phyloP scores from a whole-genome alignment of 2,113 vertebrate genomes.

The Vidua chalybeata region DNA sequence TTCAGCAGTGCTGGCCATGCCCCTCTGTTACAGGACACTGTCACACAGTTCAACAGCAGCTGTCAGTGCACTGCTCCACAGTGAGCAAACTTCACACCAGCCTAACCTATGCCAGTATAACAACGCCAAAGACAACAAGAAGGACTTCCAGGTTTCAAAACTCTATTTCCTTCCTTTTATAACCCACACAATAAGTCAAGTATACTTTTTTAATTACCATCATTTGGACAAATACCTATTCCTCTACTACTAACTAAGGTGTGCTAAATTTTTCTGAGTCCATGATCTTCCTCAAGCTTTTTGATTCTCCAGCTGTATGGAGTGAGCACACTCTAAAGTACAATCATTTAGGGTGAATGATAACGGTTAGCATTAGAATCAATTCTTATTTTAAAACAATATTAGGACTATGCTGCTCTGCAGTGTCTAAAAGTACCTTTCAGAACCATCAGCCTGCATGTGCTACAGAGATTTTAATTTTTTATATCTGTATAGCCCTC shows the following conservation, averaged over 20 bases:
- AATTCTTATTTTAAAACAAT: not conserved
- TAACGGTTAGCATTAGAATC: not conserved
- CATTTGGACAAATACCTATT: not conserved
- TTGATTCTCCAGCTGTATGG: not conserved
- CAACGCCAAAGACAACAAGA: not conserved
- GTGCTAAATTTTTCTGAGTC: not conserved
- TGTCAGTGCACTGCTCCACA: not conserved
- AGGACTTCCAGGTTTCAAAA: not conserved
- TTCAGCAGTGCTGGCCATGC: not conserved
- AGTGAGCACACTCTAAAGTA: not conserved
- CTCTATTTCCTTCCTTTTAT: not conserved
- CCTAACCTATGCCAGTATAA: not conserved
- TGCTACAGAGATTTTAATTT: not conserved
- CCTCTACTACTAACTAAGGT: not conserved
- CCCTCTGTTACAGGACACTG: not conserved
- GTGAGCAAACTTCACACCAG: not conserved
- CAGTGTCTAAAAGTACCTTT: not conserved
- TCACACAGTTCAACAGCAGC: not conserved
- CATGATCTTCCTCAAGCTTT: not conserved
- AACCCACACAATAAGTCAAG: not conserved
- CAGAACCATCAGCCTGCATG: not conserved
- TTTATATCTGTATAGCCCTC: not conserved
- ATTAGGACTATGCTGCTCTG: not conserved
- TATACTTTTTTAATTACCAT: not conserved
- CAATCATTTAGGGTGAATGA: not conserved